Conservation (phyloP, 2,888 invertebrate genomes). For the Agelastica alni region DNA sequence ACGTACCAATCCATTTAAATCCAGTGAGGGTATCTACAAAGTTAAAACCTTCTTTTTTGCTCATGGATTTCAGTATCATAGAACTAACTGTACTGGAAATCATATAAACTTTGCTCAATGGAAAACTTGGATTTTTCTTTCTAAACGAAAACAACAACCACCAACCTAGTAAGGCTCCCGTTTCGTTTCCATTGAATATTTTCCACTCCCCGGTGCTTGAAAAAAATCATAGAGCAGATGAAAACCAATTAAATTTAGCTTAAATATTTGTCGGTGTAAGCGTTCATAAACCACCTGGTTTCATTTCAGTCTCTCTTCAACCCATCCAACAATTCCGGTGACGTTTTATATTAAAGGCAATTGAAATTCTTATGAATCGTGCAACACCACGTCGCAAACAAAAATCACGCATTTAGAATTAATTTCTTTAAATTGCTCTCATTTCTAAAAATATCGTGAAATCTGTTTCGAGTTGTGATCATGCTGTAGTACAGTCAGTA, state of each 20-base stretch:
- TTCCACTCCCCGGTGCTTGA: slow-evolving; percentile 74
- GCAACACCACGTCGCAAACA: too few species aligned
- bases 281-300: too few species aligned
- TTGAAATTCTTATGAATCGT: too few species aligned
- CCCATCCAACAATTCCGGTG: too few species aligned
- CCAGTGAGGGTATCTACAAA: slow-evolving; percentile 92
- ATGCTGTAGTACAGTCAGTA: too few species aligned
- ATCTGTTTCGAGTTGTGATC: too few species aligned
- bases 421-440: too few species aligned
- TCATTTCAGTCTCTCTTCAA: too few species aligned
- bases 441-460: too few species aligned
- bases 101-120: slow-evolving; percentile 73
- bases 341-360: too few species aligned
- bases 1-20: slow-evolving; percentile 96
- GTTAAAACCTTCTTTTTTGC: slow-evolving; percentile 75
- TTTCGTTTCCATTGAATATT: slow-evolving; percentile 93
- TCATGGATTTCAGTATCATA: slow-evolving; percentile 86
- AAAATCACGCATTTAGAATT: too few species aligned
- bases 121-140: slow-evolving; percentile 56
- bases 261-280: too few species aligned
- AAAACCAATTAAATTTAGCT: neutral
- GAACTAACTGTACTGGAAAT: slow-evolving; percentile 96
- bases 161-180: slow-evolving; percentile 93
- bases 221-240: slow-evolving; percentile 13
- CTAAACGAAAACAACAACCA: slow-evolving; percentile 76